Evolutionary conservation across 1,140 invertebrate species (phyloP).

Genomic region (Physella acuta): DNA sequence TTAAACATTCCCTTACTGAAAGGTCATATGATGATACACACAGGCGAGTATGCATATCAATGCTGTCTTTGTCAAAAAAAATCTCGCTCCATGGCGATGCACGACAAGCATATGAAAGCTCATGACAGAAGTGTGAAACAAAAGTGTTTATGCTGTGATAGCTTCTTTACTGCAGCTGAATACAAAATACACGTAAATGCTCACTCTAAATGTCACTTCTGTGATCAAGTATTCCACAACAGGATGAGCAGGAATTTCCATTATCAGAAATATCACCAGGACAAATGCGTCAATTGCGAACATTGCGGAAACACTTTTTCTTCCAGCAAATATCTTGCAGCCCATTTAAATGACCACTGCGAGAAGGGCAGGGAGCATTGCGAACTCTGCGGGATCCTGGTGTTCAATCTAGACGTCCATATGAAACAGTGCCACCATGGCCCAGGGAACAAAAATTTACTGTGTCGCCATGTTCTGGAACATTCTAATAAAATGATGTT

Average conservation of each 20-base stretch:
- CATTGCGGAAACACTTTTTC: slow-evolving; percentile 12
- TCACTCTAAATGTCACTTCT: slow-evolving; percentile 11
- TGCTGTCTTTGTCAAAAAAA: slow-evolving; percentile 16
- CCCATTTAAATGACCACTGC: slow-evolving; percentile 10
- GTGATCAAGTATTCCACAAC: slow-evolving; percentile 6
- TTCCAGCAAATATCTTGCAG: background rate
- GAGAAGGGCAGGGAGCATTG: background rate
- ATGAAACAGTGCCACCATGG: background rate
- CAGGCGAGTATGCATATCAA: slow-evolving; percentile 16
- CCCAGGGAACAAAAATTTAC: background rate
- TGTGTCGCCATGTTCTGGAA: no score
- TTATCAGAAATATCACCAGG: slow-evolving; percentile 3
- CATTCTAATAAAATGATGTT: no score
- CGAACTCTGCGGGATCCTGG: slow-evolving; percentile 5
- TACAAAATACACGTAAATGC: background rate
- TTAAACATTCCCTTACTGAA: slow-evolving; percentile 8
- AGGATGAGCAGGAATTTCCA: slow-evolving; percentile 10
- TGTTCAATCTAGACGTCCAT: slow-evolving; percentile 4
- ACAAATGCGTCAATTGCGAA: background rate
- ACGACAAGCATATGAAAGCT: background rate
- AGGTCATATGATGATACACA: slow-evolving; percentile 20
- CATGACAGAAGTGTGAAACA: background rate
- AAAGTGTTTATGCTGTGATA: background rate
- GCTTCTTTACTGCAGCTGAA: background rate
- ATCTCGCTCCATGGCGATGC: background rate